Conservation (phyloP, 1,140 invertebrate species). For the Rhagoletis pomonella region DNA sequence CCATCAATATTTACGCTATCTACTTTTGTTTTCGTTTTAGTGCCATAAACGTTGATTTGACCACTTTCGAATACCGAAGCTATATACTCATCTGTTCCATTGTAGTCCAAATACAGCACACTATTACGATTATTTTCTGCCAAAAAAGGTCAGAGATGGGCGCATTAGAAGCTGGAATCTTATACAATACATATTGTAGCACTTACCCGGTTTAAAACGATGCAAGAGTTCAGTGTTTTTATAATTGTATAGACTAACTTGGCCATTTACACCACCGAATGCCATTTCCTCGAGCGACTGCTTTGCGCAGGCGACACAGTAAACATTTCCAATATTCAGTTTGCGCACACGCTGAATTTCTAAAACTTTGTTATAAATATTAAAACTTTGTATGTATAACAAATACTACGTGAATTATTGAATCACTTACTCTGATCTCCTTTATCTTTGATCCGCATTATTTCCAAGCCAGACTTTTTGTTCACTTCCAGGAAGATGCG, state of each 20-base stretch:
- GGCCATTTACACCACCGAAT: constrained; percentile 66
- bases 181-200: too few species aligned
- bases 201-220: constrained; percentile 62
- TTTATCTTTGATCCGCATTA: constrained; percentile 67
- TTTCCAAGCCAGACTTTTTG: constrained; percentile 67
- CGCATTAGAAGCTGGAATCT: too few species aligned
- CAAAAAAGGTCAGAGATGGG: background rate
- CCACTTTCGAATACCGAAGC: constrained; percentile 69
- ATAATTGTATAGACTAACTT: constrained; percentile 66
- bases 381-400: background rate
- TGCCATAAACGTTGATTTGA: constrained; percentile 68
- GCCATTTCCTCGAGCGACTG: constrained; percentile 66
- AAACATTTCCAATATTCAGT: constrained; percentile 69
- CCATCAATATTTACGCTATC: constrained; percentile 67
- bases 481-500: constrained; percentile 69
- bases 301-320: constrained; percentile 68
- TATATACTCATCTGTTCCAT: constrained; percentile 70
- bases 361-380: constrained; percentile 56
- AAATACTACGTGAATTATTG: background rate
- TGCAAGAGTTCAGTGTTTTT: constrained; percentile 65
- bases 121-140: constrained; percentile 63
- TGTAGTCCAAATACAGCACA: constrained; percentile 70
- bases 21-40: constrained; percentile 67
- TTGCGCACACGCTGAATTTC: constrained; percentile 71
- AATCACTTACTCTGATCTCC: background rate